Evolutionary conservation across 2,888 invertebrate genomes (phyloP), one percentile per base, ranked within the genome.

Genomic region (Scotopteryx bipunctaria): DNA sequence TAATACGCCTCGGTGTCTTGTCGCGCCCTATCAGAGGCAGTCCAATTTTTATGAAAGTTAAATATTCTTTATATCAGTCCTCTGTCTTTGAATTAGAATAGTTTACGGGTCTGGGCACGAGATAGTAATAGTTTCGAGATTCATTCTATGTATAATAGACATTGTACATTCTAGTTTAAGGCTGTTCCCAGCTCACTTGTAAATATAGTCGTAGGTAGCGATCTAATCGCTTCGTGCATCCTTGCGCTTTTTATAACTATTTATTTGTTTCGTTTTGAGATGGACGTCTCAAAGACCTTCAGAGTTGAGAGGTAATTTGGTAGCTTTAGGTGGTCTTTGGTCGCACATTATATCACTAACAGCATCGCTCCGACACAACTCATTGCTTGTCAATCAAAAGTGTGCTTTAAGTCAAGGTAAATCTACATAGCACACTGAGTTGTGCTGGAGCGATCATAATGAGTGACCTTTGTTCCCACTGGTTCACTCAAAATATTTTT

Each of bases 171-270:
- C 21, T 55, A 64, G 63, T 66, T 74, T 76, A 76, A 72, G 61
- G 64, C 61, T 50, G 67, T 69, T 71, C 71, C 76, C 64, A 63
- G 78, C 79, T 83, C 83, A 78, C 76, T 15, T 87, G 86, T 88
- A 87, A 69, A 87, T 88, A 87, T 85, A 85, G 79, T 57, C 46
- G 57, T 74, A 76, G 69, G 71, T 58, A 63, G 84, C 83, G 74
- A 86, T 87, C 44, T 73, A 59, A 76, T 76, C 76, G 75, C 75
- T 69, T 65, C 49, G 58, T 53, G 59, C 74, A 69, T 68, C 61
- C 41, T 61, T 70, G 77, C 69, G 82, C 76, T 76, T 78, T 64
- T 65, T 61, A 64, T 67, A 69, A 73, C 64, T 78, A 73, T 77
- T 76, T 83, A 80, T 82, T 78, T 76, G 59, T 69, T 74, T 68